Conservation (phyloP, 2,113 vertebrate species). For the Diphyllodes magnificus region DNA sequence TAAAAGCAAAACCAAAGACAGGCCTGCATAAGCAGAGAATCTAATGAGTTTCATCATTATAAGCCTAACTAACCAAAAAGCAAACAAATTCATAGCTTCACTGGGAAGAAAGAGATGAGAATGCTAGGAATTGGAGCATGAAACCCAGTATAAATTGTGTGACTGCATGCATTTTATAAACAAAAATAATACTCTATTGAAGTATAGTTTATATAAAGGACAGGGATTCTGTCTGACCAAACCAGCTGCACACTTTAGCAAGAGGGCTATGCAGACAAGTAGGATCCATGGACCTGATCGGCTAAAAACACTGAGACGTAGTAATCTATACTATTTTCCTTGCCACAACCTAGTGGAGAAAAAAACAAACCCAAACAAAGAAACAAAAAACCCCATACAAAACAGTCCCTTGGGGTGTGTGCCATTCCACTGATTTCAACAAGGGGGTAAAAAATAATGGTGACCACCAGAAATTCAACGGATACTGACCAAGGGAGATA, state of each 20-base stretch:
- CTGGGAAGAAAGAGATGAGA: neutral
- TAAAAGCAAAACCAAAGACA: neutral
- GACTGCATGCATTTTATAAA: constrained; percentile 5
- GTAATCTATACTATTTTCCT: neutral
- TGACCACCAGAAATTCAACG: neutral
- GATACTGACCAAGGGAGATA: neutral
- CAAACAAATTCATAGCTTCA: constrained; percentile 15
- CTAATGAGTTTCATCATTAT: neutral
- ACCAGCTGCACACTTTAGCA: neutral
- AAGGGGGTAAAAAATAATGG: neutral
- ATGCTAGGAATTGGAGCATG: neutral
- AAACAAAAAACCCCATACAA: neutral
- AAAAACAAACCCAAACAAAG: neutral
- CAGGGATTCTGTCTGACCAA: neutral
- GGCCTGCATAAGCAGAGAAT: neutral
- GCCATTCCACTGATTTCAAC: neutral
- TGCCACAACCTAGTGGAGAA: neutral
- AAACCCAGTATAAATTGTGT: neutral
- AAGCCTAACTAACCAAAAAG: constrained; percentile 15
- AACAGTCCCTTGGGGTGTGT: neutral
- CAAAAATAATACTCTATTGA: neutral
- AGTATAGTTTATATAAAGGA: neutral
- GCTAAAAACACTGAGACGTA: neutral
- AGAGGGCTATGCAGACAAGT: neutral
- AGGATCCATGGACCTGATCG: neutral